These are phyloP conservation scores for Bibio marci DNA, from an alignment of 2,888 invertebrate genomes.

Conservation along the genomic window DNA sequence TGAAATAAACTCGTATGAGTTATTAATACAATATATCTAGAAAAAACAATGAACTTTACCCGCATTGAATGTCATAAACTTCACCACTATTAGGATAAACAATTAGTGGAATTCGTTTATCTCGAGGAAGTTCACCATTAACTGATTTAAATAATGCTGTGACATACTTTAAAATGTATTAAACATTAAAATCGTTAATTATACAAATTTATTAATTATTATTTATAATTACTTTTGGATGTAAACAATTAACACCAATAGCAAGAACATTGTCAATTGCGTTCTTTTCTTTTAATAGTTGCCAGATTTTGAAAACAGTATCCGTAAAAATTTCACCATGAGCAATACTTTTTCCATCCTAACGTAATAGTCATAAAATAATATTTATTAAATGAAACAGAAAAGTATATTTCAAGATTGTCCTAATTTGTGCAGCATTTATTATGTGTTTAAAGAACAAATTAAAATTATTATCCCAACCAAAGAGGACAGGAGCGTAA, in stretches of 20 bases:
- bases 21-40: conserved; percentile 1
- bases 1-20: conserved; percentile 26
- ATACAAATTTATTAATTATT: background rate
- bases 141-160: conserved; percentile 39
- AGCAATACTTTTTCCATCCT: conserved; percentile 44
- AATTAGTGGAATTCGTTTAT: conserved; percentile 49
- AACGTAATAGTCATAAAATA: conserved; percentile 9
- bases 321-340: conserved; percentile 68
- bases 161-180: conserved; percentile 29
- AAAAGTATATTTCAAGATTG: no score
- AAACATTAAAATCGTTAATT: background rate
- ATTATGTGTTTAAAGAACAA: no score
- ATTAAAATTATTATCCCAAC: no score
- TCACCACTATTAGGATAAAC: conserved; percentile 85
- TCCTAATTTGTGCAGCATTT: no score
- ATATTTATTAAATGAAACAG: no score
- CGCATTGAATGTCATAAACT: conserved; percentile 19
- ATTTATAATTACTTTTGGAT: conserved; percentile 31
- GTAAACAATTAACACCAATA: conserved; percentile 78
- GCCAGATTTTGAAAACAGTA: conserved; percentile 51
- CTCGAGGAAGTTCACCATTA: conserved; percentile 29
- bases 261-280: conserved; percentile 49
- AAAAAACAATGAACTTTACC: conserved; percentile 8
- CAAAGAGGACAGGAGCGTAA: no score
- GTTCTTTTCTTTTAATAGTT: conserved; percentile 40